Evolutionary conservation across 2,113 vertebrate species (phyloP), one percentile per base, ranked within the genome.

Genomic region (Miniopterus natalensis): DNA sequence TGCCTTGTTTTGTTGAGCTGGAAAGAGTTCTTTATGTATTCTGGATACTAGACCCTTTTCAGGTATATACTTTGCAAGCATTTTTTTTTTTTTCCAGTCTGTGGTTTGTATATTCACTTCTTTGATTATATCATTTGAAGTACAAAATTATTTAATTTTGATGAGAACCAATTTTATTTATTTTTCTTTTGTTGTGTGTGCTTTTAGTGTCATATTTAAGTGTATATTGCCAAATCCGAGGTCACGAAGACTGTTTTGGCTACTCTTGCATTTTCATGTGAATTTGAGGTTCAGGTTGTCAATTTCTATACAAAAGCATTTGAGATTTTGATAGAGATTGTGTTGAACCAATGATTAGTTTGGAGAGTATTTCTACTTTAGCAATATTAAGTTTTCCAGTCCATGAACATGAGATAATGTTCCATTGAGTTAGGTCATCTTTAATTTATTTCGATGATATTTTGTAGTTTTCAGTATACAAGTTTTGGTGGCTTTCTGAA

Each of bases 101-200:
- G 31, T 71, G 21, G 29, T 15, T 65, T 68, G 13, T 57, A 29
- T 71, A 65, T 87, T 83, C 11, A 93, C 68, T 71, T 90, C 90
- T n/a, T 83, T 93, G 21, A 81, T 93, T 31, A 63, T 3, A 81
- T 88, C 6, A 20, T 65, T 73, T 93, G 53, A 87, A 71, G 71
- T 66, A 77, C 4, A 20, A 84, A 79, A 73, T 7, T 45, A 53
- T 71, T 83, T 95, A 45, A 79, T 84, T 45, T 78, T 73, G 13
- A 74, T 47, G 27, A 83, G 45, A 73, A 47, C 8, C 9, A 27
- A 21, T 49, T 66, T 88, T 61, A 71, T 55, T 40, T 86, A 29
- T 9, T 70, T 84, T 95, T 80, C 42, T 80, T 66, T 80, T 61
- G 21, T 53, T 53, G 14, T 40, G 70, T 75, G 17, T 91, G 57